Base-by-base conservation (phyloP, 64 coral and sea anemone species). In the Stichodactyla helianthus region DNA sequence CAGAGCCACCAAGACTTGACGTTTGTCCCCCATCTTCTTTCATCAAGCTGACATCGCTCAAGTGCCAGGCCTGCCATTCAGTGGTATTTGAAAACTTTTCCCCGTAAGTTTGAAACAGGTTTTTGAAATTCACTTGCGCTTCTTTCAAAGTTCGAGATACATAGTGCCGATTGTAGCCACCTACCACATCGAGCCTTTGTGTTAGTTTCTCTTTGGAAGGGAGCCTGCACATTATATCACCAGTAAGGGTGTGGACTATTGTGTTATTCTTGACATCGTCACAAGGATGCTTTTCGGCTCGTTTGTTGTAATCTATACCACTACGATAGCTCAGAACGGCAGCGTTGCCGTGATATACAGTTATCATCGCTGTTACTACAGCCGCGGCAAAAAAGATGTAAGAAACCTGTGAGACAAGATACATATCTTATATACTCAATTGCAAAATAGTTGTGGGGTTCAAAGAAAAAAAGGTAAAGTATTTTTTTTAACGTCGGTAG, bases 151-250 rank as follows among this genome's bases (percentile, higher is more conserved):
- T 26, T 7, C 0, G 44, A 4, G 83, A 51, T 7, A 84, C 52
- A 28, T 84, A 84, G 12, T 84, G 83, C 61, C 83, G 54, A 63
- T 84, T 84, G 55, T 58, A 59, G 8, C 83, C 83, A 54, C 83
- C 83, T 5, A 63, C n/a, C 12, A 17, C 7, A 18, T 84, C 55
- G 14, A 84, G 27, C 83, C 61, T 60, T 11, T 61, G 15, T 25
- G 11, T 60, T 5, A 84, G 54, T 61, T 13, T 60, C n/a, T 84
- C 27, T 4, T 59, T 51, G 26, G 54, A 58, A 7, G 83, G 83
- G 22, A 58, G 25, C 17, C 14, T 18, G 55, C 83, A 84, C 7
- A 54, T 15, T 25, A 84, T 7, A 20, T 84, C 15, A 6, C 59
- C 27, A 58, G 3, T 63, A 23, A 20, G 15, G 6, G 44, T 84